Evolutionary conservation across 92 coral and sea anemone genomes (phyloP), one percentile per base, ranked within the genome.

Genomic region (Heteractis magnifica): DNA sequence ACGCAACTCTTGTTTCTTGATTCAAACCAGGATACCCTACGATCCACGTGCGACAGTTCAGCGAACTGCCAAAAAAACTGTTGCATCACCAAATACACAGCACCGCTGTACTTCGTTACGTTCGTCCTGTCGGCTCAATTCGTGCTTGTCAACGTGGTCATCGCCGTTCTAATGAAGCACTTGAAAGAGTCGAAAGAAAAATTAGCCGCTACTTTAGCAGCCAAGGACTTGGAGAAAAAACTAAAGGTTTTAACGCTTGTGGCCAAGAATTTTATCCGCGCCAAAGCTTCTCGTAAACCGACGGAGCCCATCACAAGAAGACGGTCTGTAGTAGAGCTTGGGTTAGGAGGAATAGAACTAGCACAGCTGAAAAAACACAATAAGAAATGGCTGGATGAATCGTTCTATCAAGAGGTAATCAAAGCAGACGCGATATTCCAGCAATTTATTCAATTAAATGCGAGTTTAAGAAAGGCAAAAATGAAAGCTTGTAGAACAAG

Each of bases 111-210:
- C 88, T 96, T 96, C 89, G 94, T 93, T 20, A 96, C 98, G 15
- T 96, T 96, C 52, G 99, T 96, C 18, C 88, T 96, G 86, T 95
- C 94, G 71, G 98, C 99, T 44, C 99, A 96, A 92, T 96, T 96
- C 86, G 99, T 96, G 49, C 85, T 96, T 55, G 95, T 96, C 55
- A 96, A 96, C 81, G 99, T 96, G 21, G 94, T 96, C 65, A 93
- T 96, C n/a, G 99, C 99, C 55, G 99, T 96, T 8, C 98, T 96
- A 0, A 94, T 96, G 99, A 96, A 96, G 81, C 98, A 96, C 71
- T 81, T 96, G 62, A 96, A 96, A 78, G 99, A 95, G 75, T 96
- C 99, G 1, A 93, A 95, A 75, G 98, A 96, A 82, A 96, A 96
- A 76, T 84, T 96, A 60, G 99, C 99, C 0, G 98, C 98, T 26